Evolutionary conservation across 53 echinoderm and acorn worm genomes (phyloP), one percentile per base, ranked within the genome.

Genomic region (Crossaster papposus): DNA sequence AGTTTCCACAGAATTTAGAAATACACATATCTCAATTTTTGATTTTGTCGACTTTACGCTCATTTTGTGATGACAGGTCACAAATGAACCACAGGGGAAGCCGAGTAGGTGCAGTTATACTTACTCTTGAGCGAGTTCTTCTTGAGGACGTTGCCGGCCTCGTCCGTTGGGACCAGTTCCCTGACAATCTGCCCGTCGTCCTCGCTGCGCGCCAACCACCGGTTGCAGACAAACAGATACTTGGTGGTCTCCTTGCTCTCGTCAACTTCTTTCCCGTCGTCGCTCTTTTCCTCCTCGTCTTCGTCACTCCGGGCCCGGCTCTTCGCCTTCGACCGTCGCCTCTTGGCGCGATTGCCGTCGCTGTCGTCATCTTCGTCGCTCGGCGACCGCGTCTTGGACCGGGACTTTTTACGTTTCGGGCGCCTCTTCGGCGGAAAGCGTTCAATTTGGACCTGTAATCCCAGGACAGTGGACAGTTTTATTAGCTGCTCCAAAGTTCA

Each of bases 151-250:
- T 97, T 97, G 14, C 97, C 97, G 15, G 81, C 5, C 30, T 95
- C 95, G 54, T 99, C 99, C 17, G 96, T 96, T 0, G 99, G 99
- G 4, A 99, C 96, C 22, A 99, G 89, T 85, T 99, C 99, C 72
- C 98, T 72, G 17, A 99, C 95, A 13, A 99, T 99, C 86, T 99
- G 99, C 2, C 96, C 95, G 55, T 99, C 99, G 78, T 99, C 99
- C 83, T 99, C 99, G 54, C 94, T 93, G 87, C 94, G 91, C 0
- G 94, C 99, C 77, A 92, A 65, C 99, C 96, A 99, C 1, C 99
- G 85, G 35, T 99, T 96, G 64, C 99, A 99, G 20, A 99, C 91
- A 79, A 99, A 99, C 37, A 96, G 55, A 64, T 90, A 96, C 88
- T 96, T 99, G 55, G 94, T 96, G 20, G 93, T 93, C 18, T 99